Base-by-base conservation (phyloP, 2,113 vertebrate genomes). In the Elanus axillaris region DNA sequence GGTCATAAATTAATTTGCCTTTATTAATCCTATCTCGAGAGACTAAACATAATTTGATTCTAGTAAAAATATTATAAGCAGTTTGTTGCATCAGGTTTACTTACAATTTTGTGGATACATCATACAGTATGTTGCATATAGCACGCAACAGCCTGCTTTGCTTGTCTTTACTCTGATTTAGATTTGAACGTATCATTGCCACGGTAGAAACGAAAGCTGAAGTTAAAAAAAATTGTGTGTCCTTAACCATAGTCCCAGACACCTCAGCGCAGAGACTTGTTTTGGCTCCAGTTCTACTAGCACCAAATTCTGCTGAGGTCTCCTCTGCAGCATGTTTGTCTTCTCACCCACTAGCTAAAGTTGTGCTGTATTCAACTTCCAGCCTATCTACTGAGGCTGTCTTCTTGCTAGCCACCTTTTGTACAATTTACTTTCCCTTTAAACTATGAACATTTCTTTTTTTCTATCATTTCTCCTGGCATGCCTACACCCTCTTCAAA, bases 1-100 rank as follows among this genome's bases (percentile, higher is more conserved):
- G 42, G n/a, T 77, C 21, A 53, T 86, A 88, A 95, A 94, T 92
- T 92, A 94, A 47, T 94, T 96, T 80, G 34, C 72, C 26, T 18
- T 91, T 94, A 77, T 89, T 63, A 86, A 50, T 84, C 42, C 32
- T 81, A 43, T 62, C 29, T 59, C 55, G 42, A 56, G 64, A 87
- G 23, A 38, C 16, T 50, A 52, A 76, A 83, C 7, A 31, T 77
- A 40, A 58, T 94, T 86, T 84, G 3, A 16, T 81, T 91, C 63
- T 25, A 13, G 22, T 62, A n/a, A 77, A 83, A 83, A 47, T 18
- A 7, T 66, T 92, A 12, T 9, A 52, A 92, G 48, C 19, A 32
- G 17, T 59, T 94, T 84, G 4, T 58, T 88, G 32, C 29, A 52
- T 74, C 15, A 50, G 13, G 13, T 89, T 84, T 38, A 14, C 36